A percentile compares a stretch with the other conserved stretches of the same genome.
Conservation (phyloP, 2,113 vertebrate species). For the Maccullochella peelii region DNA sequence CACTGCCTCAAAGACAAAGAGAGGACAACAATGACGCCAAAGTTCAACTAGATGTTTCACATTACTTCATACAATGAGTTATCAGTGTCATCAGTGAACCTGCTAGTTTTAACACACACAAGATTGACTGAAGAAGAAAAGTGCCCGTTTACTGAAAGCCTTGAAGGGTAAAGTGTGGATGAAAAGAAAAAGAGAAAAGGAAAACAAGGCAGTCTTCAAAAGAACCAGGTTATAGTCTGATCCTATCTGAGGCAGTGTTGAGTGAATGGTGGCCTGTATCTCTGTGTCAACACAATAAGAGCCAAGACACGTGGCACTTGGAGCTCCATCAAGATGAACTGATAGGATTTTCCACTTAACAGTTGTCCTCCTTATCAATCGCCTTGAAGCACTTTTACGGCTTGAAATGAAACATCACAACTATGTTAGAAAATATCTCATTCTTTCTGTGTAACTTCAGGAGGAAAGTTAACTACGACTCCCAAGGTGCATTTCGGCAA, state of each 20-base stretch:
- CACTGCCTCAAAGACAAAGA: conserved; percentile 25
- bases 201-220: conserved; percentile 69
- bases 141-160: conserved; percentile 13
- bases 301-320: conserved; percentile 66
- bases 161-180: conserved; percentile 42
- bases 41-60: conserved; percentile 21
- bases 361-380: conserved; percentile 54
- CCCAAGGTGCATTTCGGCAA: neutral
- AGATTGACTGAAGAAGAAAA: conserved; percentile 34
- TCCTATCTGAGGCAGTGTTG: conserved; percentile 69
- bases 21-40: conserved; percentile 23
- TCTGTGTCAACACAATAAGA: conserved; percentile 73
- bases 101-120: conserved; percentile 34
- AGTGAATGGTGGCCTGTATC: conserved; percentile 55
- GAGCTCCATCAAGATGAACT: conserved; percentile 68
- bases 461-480: neutral
- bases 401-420: too few species aligned
- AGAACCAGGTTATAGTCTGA: conserved; percentile 70
- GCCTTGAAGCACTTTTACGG: neutral
- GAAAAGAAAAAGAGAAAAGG: conserved; percentile 19
- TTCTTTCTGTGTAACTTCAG: neutral
- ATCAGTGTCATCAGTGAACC: conserved; percentile 32
- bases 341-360: conserved; percentile 65
- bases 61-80: conserved; percentile 20
- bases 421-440: too few species aligned